Evolutionary conservation across 2,888 invertebrate genomes (phyloP), one percentile per base, ranked within the genome.

Genomic region (Agrochola macilenta): DNA sequence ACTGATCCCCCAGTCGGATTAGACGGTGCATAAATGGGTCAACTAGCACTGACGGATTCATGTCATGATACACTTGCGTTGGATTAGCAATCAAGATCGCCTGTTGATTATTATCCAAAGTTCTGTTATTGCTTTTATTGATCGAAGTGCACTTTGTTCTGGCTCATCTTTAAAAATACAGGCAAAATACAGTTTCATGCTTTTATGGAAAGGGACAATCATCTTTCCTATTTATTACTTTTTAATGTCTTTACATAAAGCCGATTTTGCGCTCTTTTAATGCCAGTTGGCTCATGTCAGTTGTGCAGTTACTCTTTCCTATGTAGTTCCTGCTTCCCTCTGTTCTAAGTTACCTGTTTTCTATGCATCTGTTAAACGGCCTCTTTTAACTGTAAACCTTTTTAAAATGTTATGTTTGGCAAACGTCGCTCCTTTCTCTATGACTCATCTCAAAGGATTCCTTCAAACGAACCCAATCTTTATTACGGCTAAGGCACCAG

Each of bases 401-500:
- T 65, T 71, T n/a, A 35, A 5, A n/a, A 12, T n/a, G 7, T 74
- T 74, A n/a, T 46, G 46, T 64, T 46, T 76, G 49, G 54, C 12
- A 39, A n/a, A 26, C 5, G 23, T 26, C 39, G 61, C 52, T 2
- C n/a, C 64, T 4, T 30, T 46, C 14, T 12, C 26, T 5, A 11
- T 68, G 78, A 76, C 26, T 77, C 52, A 54, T 17, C n/a, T 54
- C 2, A 49, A 64, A 81, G 26, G 35, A 68, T 57, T 77, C 54
- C 35, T 65, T n/a, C 4, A 35, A 26, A 26, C 12, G n/a, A 35
- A 81, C 83, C 72, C 66, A 72, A 69, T 79, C 63, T 69, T 68
- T 12, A 82, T 75, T 26, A 65, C 69, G 79, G 76, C 72, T 86
- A 89, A 84, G 84, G 83, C 76, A 71, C 74, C 60, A 52, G 71